Base-by-base conservation (phyloP, 2,888 invertebrate genomes). In the Rhingia campestris region DNA sequence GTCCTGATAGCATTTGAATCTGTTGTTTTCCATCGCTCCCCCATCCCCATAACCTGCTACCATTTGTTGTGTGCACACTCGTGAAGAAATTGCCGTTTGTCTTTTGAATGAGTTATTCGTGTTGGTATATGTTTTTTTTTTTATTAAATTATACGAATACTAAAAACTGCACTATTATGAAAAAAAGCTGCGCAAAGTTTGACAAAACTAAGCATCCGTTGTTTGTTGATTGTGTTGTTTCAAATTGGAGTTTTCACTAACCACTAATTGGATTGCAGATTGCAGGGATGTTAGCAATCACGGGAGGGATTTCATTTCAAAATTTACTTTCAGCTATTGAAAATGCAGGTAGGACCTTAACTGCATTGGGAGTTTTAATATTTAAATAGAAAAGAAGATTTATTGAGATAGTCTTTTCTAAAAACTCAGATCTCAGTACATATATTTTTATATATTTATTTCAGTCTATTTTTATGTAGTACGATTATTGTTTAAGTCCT, bases 1-100 rank as follows among this genome's bases (percentile, higher is more conserved):
- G 84, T 84, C 84, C 84, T 84, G 74, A 84, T 64, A 84, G 80
- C 84, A 76, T 81, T 81, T 77, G 76, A 66, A 53, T 43, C 33
- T 70, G 37, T 69, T 75, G 59, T 66, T 66, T 32, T 14, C 45
- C 22, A 22, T 22, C 22, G 22, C 2, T 22, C 22, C 22, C 22
- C 22, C 22, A 22, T 22, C 22, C 51, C 47, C 47, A 64, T 30
- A 10, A 6, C n/a, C 43, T 51, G 37, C 39, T 64, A 12, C 51
- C 6, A 7, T 53, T 30, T 63, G n/a, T 64, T 43, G 30, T 73
- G 47, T 72, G 70, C 51, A 64, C 30, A 41, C 39, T 53, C 12
- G 22, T 22, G 6, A 0, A 14, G 7, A 4, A 6, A 6, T 37
- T 56, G 10, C 14, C 22, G 22, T 14, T 56, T 10, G 10, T 30